Percentiles rank a stretch among this genome's conserved stretches.
Conservation (phyloP, 2,888 invertebrate genomes). For the Pyrrhia umbra region DNA sequence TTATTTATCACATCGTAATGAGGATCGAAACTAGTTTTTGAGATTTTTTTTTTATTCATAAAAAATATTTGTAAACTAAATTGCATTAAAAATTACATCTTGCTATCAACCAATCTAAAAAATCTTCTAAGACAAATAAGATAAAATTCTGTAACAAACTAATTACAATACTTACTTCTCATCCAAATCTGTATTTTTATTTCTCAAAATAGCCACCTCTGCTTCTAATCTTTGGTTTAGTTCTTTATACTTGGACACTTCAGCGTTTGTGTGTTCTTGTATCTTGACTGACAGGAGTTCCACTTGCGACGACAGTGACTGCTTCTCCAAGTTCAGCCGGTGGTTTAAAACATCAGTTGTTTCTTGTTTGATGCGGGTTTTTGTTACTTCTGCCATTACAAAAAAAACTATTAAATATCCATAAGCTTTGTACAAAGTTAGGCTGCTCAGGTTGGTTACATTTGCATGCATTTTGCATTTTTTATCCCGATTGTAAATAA, state of each 20-base stretch:
- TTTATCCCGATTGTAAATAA: too few relatives aligned
- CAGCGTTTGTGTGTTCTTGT: slow-evolving; percentile 68
- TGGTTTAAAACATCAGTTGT: slow-evolving; percentile 63
- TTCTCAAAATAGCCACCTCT: slow-evolving; percentile 69
- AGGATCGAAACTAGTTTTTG: too few relatives aligned
- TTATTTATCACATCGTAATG: too few relatives aligned
- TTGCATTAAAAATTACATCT: too few relatives aligned
- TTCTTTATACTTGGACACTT: slow-evolving; percentile 71
- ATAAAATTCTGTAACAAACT: background rate
- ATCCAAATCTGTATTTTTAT: slow-evolving; percentile 75
- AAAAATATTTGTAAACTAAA: too few relatives aligned
- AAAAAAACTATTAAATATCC: too few relatives aligned
- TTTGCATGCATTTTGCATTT: too few relatives aligned
- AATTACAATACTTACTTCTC: slow-evolving; percentile 70
- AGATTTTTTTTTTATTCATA: too few relatives aligned
- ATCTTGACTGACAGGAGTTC: slow-evolving; percentile 72
- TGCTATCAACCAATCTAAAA: too few relatives aligned
- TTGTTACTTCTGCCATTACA: slow-evolving; percentile 70
- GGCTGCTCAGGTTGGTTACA: too few relatives aligned
- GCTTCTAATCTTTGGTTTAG: slow-evolving; percentile 69
- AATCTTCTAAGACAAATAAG: background rate
- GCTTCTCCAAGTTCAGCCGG: slow-evolving; percentile 70
- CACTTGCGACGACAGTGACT: slow-evolving; percentile 69
- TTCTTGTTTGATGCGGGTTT: slow-evolving; percentile 69
- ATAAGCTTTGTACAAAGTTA: too few relatives aligned